Evolutionary conservation across 53 echinoderm and acorn worm species (phyloP).

Genomic region (Temnopleurus reevesii): DNA sequence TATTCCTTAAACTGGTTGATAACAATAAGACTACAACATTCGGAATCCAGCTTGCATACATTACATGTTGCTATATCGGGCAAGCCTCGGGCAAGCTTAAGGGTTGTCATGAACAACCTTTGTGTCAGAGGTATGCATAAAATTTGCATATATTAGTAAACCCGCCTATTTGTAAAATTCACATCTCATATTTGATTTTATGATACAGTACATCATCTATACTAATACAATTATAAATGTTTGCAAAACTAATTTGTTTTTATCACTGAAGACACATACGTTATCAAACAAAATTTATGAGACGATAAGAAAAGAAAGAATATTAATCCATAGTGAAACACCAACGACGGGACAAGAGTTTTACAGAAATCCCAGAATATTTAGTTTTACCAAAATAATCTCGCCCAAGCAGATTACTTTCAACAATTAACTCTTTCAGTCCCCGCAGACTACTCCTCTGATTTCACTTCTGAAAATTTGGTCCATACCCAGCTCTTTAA

Average conservation of each 20-base stretch:
- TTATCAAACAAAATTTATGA: neutral
- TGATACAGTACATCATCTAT: neutral
- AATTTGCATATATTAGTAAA: no score
- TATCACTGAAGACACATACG: neutral
- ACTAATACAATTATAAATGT: neutral
- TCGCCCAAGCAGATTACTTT: neutral
- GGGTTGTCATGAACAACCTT: no score
- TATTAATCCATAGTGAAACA: neutral
- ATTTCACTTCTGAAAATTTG: conserved; percentile 51
- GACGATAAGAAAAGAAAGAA: neutral
- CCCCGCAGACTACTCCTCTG: neutral
- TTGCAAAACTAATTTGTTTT: neutral
- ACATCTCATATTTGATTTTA: neutral
- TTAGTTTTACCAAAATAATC: neutral
- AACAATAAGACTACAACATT: no score
- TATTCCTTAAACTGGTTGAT: no score
- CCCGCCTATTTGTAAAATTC: no score
- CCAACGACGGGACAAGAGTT: neutral
- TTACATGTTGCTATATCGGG: no score
- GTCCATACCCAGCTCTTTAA: conserved; percentile 58
- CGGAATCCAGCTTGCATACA: no score
- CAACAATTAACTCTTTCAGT: neutral
- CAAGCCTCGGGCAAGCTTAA: no score
- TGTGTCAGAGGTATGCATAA: no score
- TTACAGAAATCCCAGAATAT: conserved; percentile 26